A percentile compares a stretch with the other conserved stretches of the same genome.
Conservation (phyloP, 2,797 vertebrate species). For the Cryptoprocta ferox region DNA sequence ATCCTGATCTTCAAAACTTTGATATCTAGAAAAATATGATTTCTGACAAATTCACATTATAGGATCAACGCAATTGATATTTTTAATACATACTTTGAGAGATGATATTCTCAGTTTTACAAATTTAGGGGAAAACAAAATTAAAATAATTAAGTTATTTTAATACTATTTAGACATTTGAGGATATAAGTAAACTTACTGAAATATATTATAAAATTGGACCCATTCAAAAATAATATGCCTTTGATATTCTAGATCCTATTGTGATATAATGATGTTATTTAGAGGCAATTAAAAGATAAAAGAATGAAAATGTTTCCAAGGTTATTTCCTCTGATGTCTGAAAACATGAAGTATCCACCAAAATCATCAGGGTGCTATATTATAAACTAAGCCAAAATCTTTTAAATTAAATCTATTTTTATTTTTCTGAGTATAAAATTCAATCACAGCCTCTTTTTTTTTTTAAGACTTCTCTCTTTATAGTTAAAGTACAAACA, state of each 20-base stretch:
- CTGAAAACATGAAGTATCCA: not conserved
- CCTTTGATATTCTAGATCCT: not conserved
- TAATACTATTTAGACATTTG: not conserved
- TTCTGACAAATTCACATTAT: not conserved
- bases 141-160: not conserved
- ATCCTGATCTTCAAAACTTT: not conserved
- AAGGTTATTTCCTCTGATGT: not conserved
- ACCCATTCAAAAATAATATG: not conserved
- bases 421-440: not conserved
- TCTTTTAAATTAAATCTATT: conserved; percentile 39
- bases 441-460: not conserved
- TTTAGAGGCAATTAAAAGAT: conserved; percentile 64
- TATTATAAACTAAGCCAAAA: conserved; percentile 52
- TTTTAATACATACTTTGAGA: not conserved
- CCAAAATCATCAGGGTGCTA: not conserved
- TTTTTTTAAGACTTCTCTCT: not conserved
- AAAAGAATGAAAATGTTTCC: conserved; percentile 60
- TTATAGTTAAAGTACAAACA: not conserved
- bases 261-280: conserved; percentile 10
- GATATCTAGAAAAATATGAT: not conserved
- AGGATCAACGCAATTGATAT: not conserved
- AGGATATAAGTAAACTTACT: not conserved
- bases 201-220: not conserved
- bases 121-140: not conserved
- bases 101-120: not conserved